A percentile compares a stretch with the other conserved stretches of the same genome.
Conservation (phyloP, 2,888 invertebrate species). For the Lagria hirta region DNA sequence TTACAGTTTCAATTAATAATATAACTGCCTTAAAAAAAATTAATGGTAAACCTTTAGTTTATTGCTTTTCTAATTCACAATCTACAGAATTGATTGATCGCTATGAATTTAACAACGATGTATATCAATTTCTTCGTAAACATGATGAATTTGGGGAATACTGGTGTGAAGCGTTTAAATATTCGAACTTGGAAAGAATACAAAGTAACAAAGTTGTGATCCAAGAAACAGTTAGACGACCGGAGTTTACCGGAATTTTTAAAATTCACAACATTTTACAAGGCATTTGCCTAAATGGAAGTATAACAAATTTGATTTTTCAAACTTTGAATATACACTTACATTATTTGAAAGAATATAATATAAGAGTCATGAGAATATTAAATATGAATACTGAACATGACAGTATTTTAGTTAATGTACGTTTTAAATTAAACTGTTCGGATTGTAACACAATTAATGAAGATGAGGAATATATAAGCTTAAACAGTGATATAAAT, state of each 20-base stretch:
- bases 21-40: neutral
- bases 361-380: constrained; percentile 3
- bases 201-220: constrained; percentile 20
- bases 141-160: constrained; percentile 3
- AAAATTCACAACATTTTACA: constrained; percentile 11
- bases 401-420: neutral
- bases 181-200: neutral
- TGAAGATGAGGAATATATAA: neutral
- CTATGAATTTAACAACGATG: neutral
- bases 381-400: neutral
- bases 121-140: neutral
- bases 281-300: constrained; percentile 18
- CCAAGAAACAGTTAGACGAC: neutral
- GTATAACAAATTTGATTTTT: neutral
- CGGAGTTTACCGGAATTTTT: neutral
- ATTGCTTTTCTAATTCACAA: constrained; percentile 9
- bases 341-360: neutral
- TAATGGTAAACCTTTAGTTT: neutral
- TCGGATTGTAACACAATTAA: too few species aligned
- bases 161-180: constrained; percentile 8
- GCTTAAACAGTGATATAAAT: neutral
- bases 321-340: neutral
- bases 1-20: neutral
- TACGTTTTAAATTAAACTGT: neutral
- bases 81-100: neutral